Base-by-base conservation (phyloP, 1,140 invertebrate species). In the Ruditapes philippinarum region DNA sequence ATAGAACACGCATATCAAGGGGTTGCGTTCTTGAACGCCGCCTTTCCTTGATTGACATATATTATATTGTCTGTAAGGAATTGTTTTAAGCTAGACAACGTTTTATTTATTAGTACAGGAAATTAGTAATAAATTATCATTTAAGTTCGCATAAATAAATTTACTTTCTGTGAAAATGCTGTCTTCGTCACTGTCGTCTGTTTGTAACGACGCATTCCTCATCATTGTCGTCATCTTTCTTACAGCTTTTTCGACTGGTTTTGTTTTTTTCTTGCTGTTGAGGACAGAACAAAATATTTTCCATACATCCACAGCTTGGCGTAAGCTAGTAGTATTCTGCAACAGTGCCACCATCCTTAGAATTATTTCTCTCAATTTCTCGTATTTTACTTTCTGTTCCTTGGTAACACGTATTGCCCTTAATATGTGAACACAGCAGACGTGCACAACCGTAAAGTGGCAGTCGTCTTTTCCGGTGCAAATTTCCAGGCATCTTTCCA, bases 251-350 rank as follows among this genome's bases (percentile, higher is more conserved):
- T 65, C 60, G 9, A 65, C 60, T 65, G 60, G 7, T n/a, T 65
- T 9, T 65, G 22, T 65, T n/a, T 65, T 65, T n/a, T 65, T 65
- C 60, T n/a, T 65, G 60, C 22, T 65, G n/a, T 65, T 65, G 9
- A 65, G 31, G 22, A 65, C 31, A 49, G 45, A 11, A 49, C 45
- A 49, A 49, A 49, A 54, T 54, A 54, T 54, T 22, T 54, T 54
- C 51, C 51, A 54, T 19, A 54, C 51, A 4, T 54, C 22, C 22
- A 54, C 4, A 14, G 51, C 51, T 19, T 2, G 3, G 7, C 19
- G 7, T 11, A 54, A 54, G 19, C 3, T 11, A 4, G 51, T 54
- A 4, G 51, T 54, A 22, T 54, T 54, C 51, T 54, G 51, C 3
- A 54, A 4, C 11, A 54, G 11, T 54, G 51, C 51, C 51, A 9